phyloP scores from a whole-genome alignment of 1,140 invertebrate species.

The Lordiphosa stackelbergi region DNA sequence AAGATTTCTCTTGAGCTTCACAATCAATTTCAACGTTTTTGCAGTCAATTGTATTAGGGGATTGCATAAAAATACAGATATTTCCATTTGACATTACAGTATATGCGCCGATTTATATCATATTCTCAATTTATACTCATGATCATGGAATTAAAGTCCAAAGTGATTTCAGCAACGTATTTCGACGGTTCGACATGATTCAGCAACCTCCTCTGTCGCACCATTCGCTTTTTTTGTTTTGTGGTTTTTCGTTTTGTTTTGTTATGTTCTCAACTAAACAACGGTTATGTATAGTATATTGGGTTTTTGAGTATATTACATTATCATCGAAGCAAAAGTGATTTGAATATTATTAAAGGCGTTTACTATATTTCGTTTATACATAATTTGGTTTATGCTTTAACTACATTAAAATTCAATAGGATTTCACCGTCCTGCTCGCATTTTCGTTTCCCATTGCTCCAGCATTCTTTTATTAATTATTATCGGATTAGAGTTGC shows the following conservation, averaged over 20 bases:
- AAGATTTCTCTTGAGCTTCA: conserved; percentile 47
- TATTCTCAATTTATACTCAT: conserved; percentile 30
- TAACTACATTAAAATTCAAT: conserved; percentile 68
- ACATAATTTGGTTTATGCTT: conserved; percentile 59
- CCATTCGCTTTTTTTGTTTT: conserved; percentile 49
- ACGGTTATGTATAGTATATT: conserved; percentile 56
- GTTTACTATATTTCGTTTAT: conserved; percentile 68
- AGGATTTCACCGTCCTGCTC: conserved; percentile 70
- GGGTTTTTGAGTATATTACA: conserved; percentile 65
- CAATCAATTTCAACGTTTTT: conserved; percentile 41
- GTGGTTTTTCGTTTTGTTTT: conserved; percentile 22
- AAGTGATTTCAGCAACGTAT: conserved; percentile 70
- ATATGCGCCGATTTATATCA: conserved; percentile 42
- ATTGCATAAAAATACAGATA: conserved; percentile 35
- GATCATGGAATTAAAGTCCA: conserved; percentile 54
- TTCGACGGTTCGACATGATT: conserved; percentile 69
- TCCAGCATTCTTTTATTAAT: conserved; percentile 17
- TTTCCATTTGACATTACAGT: conserved; percentile 22
- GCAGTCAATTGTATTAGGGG: conserved; percentile 51
- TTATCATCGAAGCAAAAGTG: conserved; percentile 70
- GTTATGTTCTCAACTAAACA: conserved; percentile 67
- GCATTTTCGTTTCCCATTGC: conserved; percentile 33
- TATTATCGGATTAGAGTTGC: conserved; percentile 14
- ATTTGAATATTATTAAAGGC: conserved; percentile 71
- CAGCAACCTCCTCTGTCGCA: conserved; percentile 69